Percentiles rank a stretch among this genome's conserved stretches.
Evolutionary conservation across 2,888 invertebrate genomes (phyloP).

Genomic region (Limnephilus rhombicus): DNA sequence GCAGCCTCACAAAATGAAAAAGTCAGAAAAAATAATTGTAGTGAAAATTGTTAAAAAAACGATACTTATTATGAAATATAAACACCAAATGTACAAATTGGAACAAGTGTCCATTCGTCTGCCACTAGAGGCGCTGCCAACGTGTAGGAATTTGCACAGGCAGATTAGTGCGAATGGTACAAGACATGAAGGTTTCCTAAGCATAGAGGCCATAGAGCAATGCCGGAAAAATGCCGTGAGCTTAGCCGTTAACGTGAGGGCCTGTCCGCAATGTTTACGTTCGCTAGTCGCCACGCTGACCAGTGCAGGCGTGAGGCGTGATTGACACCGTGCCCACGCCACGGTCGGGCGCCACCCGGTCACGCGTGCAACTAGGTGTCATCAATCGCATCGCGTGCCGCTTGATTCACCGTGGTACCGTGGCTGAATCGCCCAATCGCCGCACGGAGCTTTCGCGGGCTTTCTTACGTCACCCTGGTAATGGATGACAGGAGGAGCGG

Average conservation of each 20-base stretch:
- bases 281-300: background rate
- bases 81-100: too few species aligned
- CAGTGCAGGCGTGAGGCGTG: background rate
- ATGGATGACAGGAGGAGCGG: background rate
- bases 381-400: slow-evolving; percentile 6
- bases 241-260: background rate
- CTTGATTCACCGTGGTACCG: background rate
- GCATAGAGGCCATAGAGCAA: background rate
- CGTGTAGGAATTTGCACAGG: background rate
- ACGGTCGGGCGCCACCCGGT: slow-evolving; percentile 4
- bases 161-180: background rate
- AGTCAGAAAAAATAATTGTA: too few species aligned
- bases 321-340: slow-evolving; percentile 18
- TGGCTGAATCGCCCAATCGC: background rate
- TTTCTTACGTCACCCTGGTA: slow-evolving; percentile 39
- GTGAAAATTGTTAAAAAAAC: too few species aligned
- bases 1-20: too few species aligned
- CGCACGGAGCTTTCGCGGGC: slow-evolving; percentile 30
- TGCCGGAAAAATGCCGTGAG: background rate
- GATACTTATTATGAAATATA: too few species aligned
- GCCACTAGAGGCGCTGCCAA: background rate
- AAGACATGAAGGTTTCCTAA: background rate
- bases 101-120: background rate
- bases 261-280: background rate
- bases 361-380: background rate